These are phyloP conservation scores for Drosophila ficusphila DNA, from an alignment of 1,140 invertebrate species.

Conservation along the genomic window DNA sequence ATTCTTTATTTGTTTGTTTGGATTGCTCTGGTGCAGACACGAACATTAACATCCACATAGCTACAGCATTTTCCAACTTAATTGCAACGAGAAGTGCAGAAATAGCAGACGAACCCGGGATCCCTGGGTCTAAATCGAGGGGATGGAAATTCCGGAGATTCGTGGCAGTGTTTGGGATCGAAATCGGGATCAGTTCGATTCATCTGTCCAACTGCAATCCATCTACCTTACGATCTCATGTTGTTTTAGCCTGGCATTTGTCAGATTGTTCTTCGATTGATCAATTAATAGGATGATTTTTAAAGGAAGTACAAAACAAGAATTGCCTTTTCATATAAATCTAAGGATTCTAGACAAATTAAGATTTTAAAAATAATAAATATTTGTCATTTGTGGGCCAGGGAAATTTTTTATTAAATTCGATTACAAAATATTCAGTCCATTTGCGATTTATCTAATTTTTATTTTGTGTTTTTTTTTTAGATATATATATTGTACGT, in stretches of 20 bases:
- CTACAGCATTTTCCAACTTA: conserved; percentile 33
- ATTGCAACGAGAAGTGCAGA: conserved; percentile 38
- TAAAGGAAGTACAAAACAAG: no score
- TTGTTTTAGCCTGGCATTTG: not conserved
- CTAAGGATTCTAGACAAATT: no score
- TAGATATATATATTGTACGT: no score
- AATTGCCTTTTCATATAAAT: no score
- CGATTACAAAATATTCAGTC: no score
- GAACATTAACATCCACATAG: conserved; percentile 35
- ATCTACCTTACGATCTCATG: not conserved
- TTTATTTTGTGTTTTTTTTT: no score
- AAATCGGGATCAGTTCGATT: conserved; percentile 1
- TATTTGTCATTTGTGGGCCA: no score
- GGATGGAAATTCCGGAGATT: conserved; percentile 6
- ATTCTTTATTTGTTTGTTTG: conserved; percentile 37
- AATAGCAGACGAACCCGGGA: conserved; percentile 20
- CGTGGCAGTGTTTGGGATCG: not conserved
- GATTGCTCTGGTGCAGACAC: conserved; percentile 38
- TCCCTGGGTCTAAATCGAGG: not conserved
- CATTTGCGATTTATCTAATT: no score
- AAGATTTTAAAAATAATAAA: no score
- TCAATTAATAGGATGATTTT: not conserved
- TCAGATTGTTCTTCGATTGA: conserved; percentile 1
- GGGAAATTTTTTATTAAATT: no score
- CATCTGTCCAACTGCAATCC: conserved; percentile 9